These are phyloP conservation scores for Tetranychus cinnabarinus DNA, from an alignment of 1,140 invertebrate genomes.

Conservation along the genomic window DNA sequence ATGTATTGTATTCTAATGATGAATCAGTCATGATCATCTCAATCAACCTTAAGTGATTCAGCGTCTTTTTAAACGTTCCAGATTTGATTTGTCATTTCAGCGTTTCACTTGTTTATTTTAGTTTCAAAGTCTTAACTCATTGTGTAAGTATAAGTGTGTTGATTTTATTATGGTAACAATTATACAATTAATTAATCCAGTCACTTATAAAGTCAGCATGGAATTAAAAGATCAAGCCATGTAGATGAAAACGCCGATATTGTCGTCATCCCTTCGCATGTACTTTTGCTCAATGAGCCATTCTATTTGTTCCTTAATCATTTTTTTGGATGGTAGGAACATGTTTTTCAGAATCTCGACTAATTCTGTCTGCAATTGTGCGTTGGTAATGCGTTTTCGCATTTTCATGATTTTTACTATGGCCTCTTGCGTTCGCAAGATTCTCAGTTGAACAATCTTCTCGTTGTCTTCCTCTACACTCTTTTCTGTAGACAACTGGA, in stretches of 20 bases:
- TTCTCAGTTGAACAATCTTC: slow-evolving; percentile 82
- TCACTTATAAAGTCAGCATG: no score
- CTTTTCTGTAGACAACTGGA: slow-evolving; percentile 80
- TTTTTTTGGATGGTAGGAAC: slow-evolving; percentile 95
- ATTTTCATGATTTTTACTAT: slow-evolving; percentile 98
- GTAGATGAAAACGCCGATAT: slow-evolving; percentile 68
- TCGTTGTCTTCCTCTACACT: slow-evolving; percentile 92
- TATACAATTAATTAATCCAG: no score
- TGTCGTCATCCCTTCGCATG: slow-evolving; percentile 80
- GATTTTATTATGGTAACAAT: no score
- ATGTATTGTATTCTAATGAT: no score
- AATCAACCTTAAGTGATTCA: no score
- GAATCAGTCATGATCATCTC: no score
- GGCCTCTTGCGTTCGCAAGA: slow-evolving; percentile 76
- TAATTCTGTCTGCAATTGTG: slow-evolving; percentile 78
- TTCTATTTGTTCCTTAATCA: slow-evolving; percentile 98
- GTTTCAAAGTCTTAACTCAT: no score
- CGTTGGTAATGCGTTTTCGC: slow-evolving; percentile 78
- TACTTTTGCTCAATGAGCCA: slow-evolving; percentile 98
- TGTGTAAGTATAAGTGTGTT: no score
- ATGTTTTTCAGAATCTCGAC: slow-evolving; percentile 97
- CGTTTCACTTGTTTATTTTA: no score
- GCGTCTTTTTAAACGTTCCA: no score
- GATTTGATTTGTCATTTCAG: no score
- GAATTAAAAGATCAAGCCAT: no score